Base-by-base conservation (phyloP, 1,140 invertebrate genomes). In the Vollenhovia emeryi region DNA sequence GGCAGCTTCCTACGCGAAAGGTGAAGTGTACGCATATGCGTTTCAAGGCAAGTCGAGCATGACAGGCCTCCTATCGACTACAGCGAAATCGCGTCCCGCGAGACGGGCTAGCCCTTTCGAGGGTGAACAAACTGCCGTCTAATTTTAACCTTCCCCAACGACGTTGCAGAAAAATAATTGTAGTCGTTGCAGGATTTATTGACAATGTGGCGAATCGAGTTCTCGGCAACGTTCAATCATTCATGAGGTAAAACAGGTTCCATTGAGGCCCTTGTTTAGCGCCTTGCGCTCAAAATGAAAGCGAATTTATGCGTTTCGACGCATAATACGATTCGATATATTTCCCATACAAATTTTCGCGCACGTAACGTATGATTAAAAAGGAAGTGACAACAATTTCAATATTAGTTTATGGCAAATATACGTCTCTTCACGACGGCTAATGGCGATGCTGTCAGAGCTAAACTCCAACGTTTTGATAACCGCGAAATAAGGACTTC, bases 221-320 rank as follows among this genome's bases (percentile, higher is more conserved):
- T 80, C 64, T 21, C 64, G 24, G 50, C 64, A 36, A 71, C 33
- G 78, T 80, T 80, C 48, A 71, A 80, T 80, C 78, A 71, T 71
- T 71, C 64, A 80, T 71, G 78, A 71, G 57, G 78, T 24, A 43
- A 69, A 80, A 71, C 78, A 80, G 78, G 62, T 80, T 80, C 48
- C 64, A 69, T 80, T 80, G 78, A 80, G 48, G 13, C 48, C 43
- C 66, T 18, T 13, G 75, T 80, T 48, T 36, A 40, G 78, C 50
- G 24, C 8, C 30, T 15, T 15, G 75, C 45, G 27, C n/a, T 50
- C 50, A 30, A 82, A 71, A 73, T 57, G 36, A 59, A 57, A 43
- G 50, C 18, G 48, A 80, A 80, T 71, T 73, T 43, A 71, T 43
- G 59, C 50, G 13, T 33, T 43, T 18, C n/a, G 18, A 11, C n/a